Evolutionary conservation across 35 echinoderm and acorn worm species (phyloP), one percentile per base, ranked within the genome.

Genomic region (Heliocidaris erythrogramma): DNA sequence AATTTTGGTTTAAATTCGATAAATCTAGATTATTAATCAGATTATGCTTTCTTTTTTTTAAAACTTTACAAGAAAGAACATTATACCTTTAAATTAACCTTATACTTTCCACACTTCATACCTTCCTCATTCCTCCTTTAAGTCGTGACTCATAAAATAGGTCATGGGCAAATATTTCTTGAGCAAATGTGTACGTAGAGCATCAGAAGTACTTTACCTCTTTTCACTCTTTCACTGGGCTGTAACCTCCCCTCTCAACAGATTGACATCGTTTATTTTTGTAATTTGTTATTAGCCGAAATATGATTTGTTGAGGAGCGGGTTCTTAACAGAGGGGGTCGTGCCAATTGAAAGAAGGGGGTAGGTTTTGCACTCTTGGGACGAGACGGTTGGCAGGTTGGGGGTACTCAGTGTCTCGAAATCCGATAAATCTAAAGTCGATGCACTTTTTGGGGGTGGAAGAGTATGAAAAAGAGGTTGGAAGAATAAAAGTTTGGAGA

Each of bases 151-250:
- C 91, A 92, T 59, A 92, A 92, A 92, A 59, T 92, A 30, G 91
- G 91, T 92, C 91, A 92, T 59, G 49, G 91, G 49, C 91, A 92
- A 92, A 52, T 52, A 92, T 92, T 92, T 92, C 91, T 92, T 92
- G 29, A 89, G 91, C 47, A 92, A 92, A 52, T 52, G 91, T 92
- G 32, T 92, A 42, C 49, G 49, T 12, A 92, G 48, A 59, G 91
- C 29, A 49, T 92, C 47, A 92, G 48, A 52, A 92, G 48, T 92
- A 59, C 49, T 92, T 92, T 92, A 30, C 91, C 29, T 92, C 91
- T 32, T 59, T 92, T 59, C 29, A 13, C 30, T 48, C 50, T 49
- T 30, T 92, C 47, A 30, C 49, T 59, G 5, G 49, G 31, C 91
- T 59, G 24, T 92, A 30, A 30, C 91, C 91, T 30, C 30, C 91